Percentiles rank a stretch among this genome's conserved stretches.
Conservation (phyloP, 2,113 vertebrate species). For the Gavia stellata region DNA sequence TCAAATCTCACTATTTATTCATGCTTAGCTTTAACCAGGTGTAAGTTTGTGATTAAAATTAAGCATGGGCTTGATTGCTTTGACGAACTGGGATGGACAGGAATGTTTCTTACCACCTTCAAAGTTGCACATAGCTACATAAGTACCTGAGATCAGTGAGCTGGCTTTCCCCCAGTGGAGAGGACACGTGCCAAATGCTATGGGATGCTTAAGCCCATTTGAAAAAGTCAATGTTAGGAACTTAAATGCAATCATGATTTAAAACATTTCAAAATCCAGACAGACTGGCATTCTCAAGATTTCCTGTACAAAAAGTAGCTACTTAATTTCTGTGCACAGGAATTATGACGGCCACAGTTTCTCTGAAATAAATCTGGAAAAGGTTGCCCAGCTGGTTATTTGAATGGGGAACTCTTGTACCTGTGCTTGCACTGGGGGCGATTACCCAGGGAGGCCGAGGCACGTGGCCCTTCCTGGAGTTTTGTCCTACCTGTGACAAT, state of each 20-base stretch:
- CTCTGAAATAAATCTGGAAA: background rate
- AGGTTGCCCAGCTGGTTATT: background rate
- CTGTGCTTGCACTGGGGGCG: background rate
- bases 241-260: background rate
- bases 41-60: background rate
- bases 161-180: background rate
- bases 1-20: background rate
- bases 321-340: background rate
- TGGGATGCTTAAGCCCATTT: background rate
- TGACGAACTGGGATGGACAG: background rate
- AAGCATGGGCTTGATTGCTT: background rate
- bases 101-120: background rate
- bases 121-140: background rate
- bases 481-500: background rate
- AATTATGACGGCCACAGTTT: background rate
- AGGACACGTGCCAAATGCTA: background rate
- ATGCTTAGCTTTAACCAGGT: background rate
- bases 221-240: background rate
- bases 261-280: background rate
- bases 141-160: background rate
- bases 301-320: background rate
- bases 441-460: background rate
- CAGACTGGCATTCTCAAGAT: background rate
- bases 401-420: background rate
- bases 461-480: rapidly evolving